These are phyloP conservation scores for Crossaster papposus DNA, from an alignment of 53 echinoderm and acorn worm species.

Conservation along the genomic window DNA sequence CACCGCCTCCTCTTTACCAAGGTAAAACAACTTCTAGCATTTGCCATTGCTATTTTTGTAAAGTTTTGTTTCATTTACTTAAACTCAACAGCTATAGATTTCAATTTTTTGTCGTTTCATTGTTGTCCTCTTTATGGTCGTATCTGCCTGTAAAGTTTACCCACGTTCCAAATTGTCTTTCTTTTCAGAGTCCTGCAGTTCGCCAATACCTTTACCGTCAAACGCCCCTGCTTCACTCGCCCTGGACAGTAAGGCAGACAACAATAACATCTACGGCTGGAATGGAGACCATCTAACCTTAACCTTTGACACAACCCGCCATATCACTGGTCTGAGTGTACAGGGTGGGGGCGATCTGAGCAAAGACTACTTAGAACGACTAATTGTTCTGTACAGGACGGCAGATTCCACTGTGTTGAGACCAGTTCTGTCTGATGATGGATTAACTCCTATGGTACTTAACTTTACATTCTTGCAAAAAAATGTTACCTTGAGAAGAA, in stretches of 20 bases:
- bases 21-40: not conserved
- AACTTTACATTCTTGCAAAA: no score
- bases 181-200: conserved; percentile 30
- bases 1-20: conserved; percentile 10
- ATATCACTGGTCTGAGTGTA: conserved; percentile 33
- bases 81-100: not conserved
- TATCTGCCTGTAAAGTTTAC: not conserved
- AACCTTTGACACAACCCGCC: conserved; percentile 12
- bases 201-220: conserved; percentile 18
- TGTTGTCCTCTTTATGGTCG: not conserved
- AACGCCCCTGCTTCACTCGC: conserved; percentile 19
- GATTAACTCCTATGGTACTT: conserved; percentile 27
- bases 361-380: conserved; percentile 39
- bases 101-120: not conserved
- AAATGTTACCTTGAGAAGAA: not conserved
- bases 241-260: conserved; percentile 6
- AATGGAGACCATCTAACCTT: conserved; percentile 45
- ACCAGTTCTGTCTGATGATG: conserved; percentile 33
- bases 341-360: conserved; percentile 32
- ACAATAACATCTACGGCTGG: conserved; percentile 42
- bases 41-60: not conserved
- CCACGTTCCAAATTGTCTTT: not conserved
- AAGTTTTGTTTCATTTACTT: not conserved
- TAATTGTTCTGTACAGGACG: conserved; percentile 38
- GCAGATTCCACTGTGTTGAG: not conserved